These are phyloP conservation scores for Oceanodroma tethys DNA, from an alignment of 2,113 vertebrate species.

Conservation along the genomic window DNA sequence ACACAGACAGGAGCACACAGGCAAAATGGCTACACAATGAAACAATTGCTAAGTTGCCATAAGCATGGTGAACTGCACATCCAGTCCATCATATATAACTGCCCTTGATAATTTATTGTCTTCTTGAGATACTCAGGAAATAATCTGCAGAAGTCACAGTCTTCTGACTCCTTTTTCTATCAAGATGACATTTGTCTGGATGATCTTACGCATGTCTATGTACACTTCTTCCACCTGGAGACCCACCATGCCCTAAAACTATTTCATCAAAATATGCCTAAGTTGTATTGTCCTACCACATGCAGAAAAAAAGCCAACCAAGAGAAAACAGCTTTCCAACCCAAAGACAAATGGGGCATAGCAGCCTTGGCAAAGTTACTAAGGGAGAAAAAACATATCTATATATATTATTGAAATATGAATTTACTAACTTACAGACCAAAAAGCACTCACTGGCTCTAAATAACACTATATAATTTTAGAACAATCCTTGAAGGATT, in stretches of 20 bases:
- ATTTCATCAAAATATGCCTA: neutral
- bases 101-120: neutral
- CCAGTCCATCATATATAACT: neutral
- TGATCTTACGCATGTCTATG: neutral
- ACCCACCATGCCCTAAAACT: fast-evolving
- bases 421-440: conserved; percentile 25
- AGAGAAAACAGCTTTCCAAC: neutral
- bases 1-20: neutral
- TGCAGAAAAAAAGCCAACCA: neutral
- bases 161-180: neutral
- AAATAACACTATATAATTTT: conserved; percentile 52
- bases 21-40: neutral
- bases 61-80: neutral
- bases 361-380: conserved; percentile 26
- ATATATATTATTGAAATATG: conserved; percentile 33
- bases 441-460: conserved; percentile 32
- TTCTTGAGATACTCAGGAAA: neutral
- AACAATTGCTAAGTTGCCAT: neutral
- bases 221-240: neutral
- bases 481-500: conserved; percentile 53
- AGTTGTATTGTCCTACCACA: neutral
- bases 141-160: neutral
- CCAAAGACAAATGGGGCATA: neutral
- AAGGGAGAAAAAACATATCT: neutral
- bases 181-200: neutral